phyloP scores from a whole-genome alignment of 2,888 invertebrate species.

The Acrobasis consociella region DNA sequence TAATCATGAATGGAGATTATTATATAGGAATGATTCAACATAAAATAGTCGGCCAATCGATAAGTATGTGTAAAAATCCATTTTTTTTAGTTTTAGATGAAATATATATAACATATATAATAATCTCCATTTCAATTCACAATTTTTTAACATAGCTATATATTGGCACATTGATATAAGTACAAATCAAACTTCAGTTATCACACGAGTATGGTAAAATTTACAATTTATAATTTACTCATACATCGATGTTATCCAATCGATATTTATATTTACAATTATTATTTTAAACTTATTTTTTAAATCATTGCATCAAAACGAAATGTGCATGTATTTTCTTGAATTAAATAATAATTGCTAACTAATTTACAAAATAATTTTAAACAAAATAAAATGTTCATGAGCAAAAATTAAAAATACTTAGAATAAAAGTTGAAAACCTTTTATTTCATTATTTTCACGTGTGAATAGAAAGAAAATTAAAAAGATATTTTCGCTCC shows the following conservation, averaged over 20 bases:
- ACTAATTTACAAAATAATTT: no score
- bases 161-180: conserved; percentile 64
- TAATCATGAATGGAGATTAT: conserved; percentile 6
- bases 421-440: no score
- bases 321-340: no score
- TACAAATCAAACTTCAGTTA: conserved; percentile 43
- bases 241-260: conserved; percentile 49
- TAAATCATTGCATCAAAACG: background rate
- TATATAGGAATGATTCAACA: background rate
- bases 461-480: no score
- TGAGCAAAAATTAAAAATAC: no score
- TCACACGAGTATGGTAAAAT: conserved; percentile 43
- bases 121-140: background rate
- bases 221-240: conserved; percentile 26
- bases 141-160: conserved; percentile 35
- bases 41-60: background rate
- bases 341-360: no score
- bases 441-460: no score
- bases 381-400: no score
- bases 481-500: no score
- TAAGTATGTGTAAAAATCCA: no score
- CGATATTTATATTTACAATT: conserved; percentile 32
- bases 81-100: background rate
- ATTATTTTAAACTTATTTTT: conserved; percentile 9
- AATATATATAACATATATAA: background rate